Base-by-base conservation (phyloP, 2,888 invertebrate genomes). In the Scaptomyza caliginosa region DNA sequence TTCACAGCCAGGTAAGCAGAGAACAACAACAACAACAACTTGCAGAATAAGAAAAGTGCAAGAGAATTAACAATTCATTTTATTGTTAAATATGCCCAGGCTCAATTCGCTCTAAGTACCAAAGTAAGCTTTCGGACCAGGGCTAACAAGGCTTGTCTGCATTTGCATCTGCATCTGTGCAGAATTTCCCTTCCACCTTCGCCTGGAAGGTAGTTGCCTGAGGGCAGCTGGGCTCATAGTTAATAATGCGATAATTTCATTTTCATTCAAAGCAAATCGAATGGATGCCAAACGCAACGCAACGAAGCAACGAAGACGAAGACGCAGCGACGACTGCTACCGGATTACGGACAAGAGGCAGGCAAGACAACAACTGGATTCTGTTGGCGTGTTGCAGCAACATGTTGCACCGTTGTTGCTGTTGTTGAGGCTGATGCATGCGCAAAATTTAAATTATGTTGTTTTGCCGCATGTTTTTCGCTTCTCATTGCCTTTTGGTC, bases 391-490 rank as follows among this genome's bases (percentile, higher is more conserved):
- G 87, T 81, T 81, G 80, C 80, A 65, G 88, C 82, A 83, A 86
- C 82, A 82, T 85, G 86, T 85, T 86, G 82, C 88, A 57, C 39
- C 23, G 36, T 56, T 45, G 51, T 52, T 32, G 39, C 23, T 49
- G 52, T 13, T 43, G 57, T 21, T 48, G 54, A 16, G 28, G 42
- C 56, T 78, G 76, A 78, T 75, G 74, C 81, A 85, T 89, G 82
- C 86, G 77, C 85, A 86, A 86, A 86, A 89, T 89, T 87, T 87
- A 82, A 89, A 87, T 85, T 88, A 87, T 88, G 88, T 89, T 87
- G 89, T 89, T 88, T 87, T 88, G 88, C 87, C 87, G 89, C 87
- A 88, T 89, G 85, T 87, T 87, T 87, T 77, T 67, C 34, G 74
- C 67, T 70, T 58, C 67, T 67, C 67, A 60, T 67, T 59, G 51